Evolutionary conservation across 2,113 vertebrate genomes (phyloP).

Genomic region (Mastomys natalensis): DNA sequence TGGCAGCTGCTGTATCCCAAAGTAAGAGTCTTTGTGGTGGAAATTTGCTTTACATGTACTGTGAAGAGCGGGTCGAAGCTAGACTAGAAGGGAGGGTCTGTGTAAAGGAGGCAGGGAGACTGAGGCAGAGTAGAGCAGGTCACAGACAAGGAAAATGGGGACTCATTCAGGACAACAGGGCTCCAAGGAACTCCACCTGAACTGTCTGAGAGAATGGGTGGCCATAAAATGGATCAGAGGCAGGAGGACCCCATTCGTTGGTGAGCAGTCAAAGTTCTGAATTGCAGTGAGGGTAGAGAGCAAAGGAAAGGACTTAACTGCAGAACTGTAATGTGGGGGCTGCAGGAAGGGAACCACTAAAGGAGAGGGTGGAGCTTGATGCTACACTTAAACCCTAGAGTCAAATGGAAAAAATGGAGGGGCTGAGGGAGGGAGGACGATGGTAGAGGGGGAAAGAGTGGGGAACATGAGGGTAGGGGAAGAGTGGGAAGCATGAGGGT

Average conservation of each 20-base stretch:
- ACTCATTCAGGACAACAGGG: neutral
- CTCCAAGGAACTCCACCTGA: neutral
- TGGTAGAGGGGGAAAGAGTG: neutral
- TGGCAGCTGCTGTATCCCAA: neutral
- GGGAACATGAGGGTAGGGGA: neutral
- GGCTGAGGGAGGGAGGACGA: neutral
- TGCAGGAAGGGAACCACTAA: neutral
- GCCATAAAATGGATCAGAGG: neutral
- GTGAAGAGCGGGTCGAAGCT: neutral
- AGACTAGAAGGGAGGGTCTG: neutral
- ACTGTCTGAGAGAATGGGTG: neutral
- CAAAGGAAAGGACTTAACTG: neutral
- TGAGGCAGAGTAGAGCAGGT: neutral
- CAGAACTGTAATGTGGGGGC: too few relatives aligned
- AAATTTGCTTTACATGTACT: accelerated
- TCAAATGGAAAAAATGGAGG: neutral
- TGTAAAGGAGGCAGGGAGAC: neutral
- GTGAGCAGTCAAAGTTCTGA: neutral
- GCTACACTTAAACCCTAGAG: neutral
- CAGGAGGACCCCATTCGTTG: neutral
- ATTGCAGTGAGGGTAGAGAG: neutral
- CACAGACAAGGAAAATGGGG: neutral
- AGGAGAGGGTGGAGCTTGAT: neutral
- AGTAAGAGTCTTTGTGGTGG: neutral
- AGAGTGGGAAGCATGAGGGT: too few relatives aligned